Evolutionary conservation across 2,888 invertebrate genomes (phyloP).

Genomic region (Norana najaformis): DNA sequence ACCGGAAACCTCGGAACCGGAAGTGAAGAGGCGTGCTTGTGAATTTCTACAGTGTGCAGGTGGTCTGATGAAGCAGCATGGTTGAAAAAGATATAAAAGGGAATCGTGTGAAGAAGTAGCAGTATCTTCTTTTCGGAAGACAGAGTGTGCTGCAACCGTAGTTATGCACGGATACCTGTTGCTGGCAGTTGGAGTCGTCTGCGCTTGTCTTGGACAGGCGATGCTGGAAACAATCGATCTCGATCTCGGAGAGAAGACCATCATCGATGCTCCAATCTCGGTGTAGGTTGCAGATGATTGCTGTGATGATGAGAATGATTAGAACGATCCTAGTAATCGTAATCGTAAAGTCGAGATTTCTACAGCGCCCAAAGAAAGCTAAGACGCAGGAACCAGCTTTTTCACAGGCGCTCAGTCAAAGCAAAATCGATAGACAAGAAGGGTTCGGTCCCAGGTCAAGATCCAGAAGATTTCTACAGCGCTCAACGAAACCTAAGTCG

Average conservation of each 20-base stretch:
- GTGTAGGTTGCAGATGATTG: neutral
- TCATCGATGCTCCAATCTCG: constrained; percentile 1
- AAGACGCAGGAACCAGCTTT: too few species aligned
- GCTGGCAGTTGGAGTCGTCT: neutral
- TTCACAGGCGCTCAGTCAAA: too few species aligned
- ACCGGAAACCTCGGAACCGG: neutral
- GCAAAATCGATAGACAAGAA: too few species aligned
- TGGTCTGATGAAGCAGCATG: neutral
- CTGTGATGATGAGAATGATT: neutral
- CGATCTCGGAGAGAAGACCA: neutral
- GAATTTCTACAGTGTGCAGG: neutral
- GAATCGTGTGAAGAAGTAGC: accelerated
- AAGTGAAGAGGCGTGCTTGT: neutral
- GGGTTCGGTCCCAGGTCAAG: too few species aligned
- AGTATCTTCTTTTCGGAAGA: constrained; percentile 4
- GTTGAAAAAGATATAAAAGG: neutral
- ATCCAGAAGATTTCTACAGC: too few species aligned
- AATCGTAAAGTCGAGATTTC: too few species aligned
- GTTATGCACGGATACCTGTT: neutral
- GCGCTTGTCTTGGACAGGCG: neutral
- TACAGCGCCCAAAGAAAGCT: too few species aligned
- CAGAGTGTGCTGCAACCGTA: neutral
- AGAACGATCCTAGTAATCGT: too few species aligned
- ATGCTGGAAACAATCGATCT: neutral
- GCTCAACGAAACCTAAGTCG: too few species aligned